phyloP scores from a whole-genome alignment of 2,113 vertebrate genomes.

The Elephas maximus region DNA sequence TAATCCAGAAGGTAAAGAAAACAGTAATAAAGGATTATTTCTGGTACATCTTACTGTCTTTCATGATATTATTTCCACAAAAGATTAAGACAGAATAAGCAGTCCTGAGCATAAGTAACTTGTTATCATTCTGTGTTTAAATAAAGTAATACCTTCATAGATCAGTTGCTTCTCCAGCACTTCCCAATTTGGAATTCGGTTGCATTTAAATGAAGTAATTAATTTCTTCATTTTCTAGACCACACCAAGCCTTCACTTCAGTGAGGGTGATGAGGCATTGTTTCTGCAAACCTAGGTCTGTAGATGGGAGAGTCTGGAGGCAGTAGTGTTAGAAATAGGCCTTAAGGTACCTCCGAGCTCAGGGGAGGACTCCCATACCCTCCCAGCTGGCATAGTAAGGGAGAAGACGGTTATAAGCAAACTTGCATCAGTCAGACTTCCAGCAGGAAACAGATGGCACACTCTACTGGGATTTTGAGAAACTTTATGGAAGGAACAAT shows the following conservation, averaged over 20 bases:
- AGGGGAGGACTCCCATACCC: background rate
- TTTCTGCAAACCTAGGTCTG: background rate
- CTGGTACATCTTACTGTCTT: background rate
- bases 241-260: background rate
- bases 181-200: background rate
- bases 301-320: background rate
- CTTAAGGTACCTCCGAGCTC: background rate
- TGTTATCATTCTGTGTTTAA: conserved; percentile 20
- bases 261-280: background rate
- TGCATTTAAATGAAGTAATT: background rate
- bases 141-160: background rate
- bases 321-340: background rate
- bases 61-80: conserved; percentile 6
- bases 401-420: background rate
- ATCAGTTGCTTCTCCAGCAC: background rate
- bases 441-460: conserved; percentile 18
- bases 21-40: conserved; percentile 12
- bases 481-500: background rate
- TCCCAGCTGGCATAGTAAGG: background rate
- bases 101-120: background rate
- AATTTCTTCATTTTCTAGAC: background rate
- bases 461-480: background rate
- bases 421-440: background rate
- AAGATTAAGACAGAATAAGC: conserved; percentile 7
- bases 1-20: background rate